A percentile compares a stretch with the other conserved stretches of the same genome.
phyloP scores from a whole-genome alignment of 2,888 invertebrate species.

The Hemithea aestivaria region DNA sequence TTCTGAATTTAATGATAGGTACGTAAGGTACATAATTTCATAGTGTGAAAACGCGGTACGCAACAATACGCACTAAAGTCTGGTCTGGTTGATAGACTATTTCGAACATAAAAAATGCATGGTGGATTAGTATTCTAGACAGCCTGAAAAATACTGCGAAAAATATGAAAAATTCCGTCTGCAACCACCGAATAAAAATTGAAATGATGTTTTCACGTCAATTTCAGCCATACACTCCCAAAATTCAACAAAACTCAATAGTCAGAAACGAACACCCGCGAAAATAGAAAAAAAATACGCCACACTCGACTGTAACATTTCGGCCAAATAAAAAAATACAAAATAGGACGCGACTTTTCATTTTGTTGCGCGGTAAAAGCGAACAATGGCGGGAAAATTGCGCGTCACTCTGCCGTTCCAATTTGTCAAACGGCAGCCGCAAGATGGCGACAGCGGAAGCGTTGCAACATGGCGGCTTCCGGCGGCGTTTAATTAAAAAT shows the following conservation, averaged over 20 bases:
- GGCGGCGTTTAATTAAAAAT: constrained; percentile 75
- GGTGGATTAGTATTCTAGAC: too few relatives aligned
- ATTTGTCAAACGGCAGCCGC: constrained; percentile 76
- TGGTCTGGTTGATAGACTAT: too few relatives aligned
- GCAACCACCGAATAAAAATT: constrained; percentile 22
- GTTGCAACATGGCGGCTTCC: constrained; percentile 66
- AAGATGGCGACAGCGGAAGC: constrained; percentile 71
- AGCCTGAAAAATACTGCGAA: neutral
- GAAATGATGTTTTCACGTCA: constrained; percentile 26
- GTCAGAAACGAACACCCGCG: constrained; percentile 52
- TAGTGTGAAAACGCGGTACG: too few relatives aligned
- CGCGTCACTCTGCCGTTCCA: constrained; percentile 78
- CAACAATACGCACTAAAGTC: too few relatives aligned
- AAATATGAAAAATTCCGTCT: constrained; percentile 5
- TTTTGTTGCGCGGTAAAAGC: constrained; percentile 73
- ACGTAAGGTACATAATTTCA: too few relatives aligned
- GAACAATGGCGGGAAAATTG: constrained; percentile 79
- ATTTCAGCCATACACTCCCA: constrained; percentile 36
- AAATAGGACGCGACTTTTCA: constrained; percentile 72
- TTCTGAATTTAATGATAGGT: too few relatives aligned
- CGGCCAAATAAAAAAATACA: constrained; percentile 55
- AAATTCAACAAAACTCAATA: constrained; percentile 58
- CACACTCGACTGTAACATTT: constrained; percentile 52
- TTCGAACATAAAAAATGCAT: too few relatives aligned
- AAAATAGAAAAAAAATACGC: constrained; percentile 49